Conservation (phyloP, 1,140 invertebrate genomes). For the Scaptodrosophila lebanonensis region DNA sequence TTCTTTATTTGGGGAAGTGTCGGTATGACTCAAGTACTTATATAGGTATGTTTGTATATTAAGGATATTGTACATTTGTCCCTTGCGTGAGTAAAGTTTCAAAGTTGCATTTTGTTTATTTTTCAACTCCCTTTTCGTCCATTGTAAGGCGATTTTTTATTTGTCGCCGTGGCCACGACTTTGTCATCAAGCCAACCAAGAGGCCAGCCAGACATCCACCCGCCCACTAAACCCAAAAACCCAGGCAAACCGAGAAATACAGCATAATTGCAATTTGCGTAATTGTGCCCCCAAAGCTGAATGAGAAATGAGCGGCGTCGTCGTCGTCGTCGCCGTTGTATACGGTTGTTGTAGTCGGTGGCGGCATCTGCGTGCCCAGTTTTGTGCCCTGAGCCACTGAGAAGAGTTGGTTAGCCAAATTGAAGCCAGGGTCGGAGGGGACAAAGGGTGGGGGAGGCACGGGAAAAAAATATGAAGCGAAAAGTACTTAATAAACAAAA, state of each 20-base stretch:
- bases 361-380: no score
- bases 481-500: conserved; percentile 57
- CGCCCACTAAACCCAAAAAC: conserved; percentile 25
- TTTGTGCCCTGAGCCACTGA: conserved; percentile 41
- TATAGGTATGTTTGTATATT: no score
- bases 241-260: conserved; percentile 47
- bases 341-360: no score
- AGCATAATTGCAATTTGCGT: conserved; percentile 66
- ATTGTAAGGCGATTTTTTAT: conserved; percentile 16
- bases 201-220: no score
- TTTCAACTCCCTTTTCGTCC: conserved; percentile 4
- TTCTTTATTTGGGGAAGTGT: no score
- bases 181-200: conserved; percentile 42
- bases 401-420: conserved; percentile 28
- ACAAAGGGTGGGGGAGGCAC: no score
- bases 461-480: conserved; percentile 43
- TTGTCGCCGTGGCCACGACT: conserved; percentile 50
- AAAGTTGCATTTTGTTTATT: conserved; percentile 4
- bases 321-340: conserved; percentile 23
- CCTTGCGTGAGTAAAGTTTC: conserved; percentile 18
- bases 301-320: conserved; percentile 55
- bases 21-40: no score
- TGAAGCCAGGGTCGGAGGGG: no score
- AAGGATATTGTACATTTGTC: no score
- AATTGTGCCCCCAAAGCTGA: conserved; percentile 62